Conservation (phyloP, 1,140 invertebrate genomes). For the Acyrthosiphon pisum region DNA sequence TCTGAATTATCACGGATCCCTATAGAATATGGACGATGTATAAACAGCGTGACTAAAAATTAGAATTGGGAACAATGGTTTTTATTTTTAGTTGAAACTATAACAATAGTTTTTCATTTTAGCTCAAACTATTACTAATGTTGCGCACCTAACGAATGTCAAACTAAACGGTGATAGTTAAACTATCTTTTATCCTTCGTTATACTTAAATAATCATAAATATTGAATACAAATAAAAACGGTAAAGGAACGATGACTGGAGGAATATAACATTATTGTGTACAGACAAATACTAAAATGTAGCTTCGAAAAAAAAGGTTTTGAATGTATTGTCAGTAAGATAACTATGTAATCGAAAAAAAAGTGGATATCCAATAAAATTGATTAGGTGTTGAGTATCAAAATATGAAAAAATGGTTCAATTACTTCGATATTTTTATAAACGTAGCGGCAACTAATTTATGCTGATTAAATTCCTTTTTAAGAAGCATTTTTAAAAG, state of each 20-base stretch:
- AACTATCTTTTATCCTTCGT: not conserved
- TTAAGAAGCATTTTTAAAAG: not conserved
- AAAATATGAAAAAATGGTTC: not conserved
- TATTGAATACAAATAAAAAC: not conserved
- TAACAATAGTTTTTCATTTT: not conserved
- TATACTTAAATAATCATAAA: not conserved
- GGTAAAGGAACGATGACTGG: not conserved
- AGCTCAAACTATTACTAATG: not conserved
- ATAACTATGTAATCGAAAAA: not conserved
- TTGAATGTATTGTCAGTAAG: not conserved
- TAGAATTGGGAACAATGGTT: not conserved
- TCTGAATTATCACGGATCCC: not conserved
- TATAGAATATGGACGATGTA: not conserved
- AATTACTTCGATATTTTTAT: not conserved
- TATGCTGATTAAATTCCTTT: not conserved
- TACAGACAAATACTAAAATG: not conserved
- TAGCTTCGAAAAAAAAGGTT: not conserved
- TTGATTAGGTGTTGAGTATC: not conserved
- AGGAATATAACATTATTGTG: not conserved
- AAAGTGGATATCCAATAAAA: not conserved
- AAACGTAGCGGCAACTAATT: not conserved
- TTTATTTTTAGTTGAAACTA: not conserved
- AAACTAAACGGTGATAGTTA: not conserved
- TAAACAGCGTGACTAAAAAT: not conserved
- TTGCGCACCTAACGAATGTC: not conserved